These are phyloP conservation scores for Eumerus sabulonum DNA, from an alignment of 2,888 invertebrate genomes.

Conservation along the genomic window DNA sequence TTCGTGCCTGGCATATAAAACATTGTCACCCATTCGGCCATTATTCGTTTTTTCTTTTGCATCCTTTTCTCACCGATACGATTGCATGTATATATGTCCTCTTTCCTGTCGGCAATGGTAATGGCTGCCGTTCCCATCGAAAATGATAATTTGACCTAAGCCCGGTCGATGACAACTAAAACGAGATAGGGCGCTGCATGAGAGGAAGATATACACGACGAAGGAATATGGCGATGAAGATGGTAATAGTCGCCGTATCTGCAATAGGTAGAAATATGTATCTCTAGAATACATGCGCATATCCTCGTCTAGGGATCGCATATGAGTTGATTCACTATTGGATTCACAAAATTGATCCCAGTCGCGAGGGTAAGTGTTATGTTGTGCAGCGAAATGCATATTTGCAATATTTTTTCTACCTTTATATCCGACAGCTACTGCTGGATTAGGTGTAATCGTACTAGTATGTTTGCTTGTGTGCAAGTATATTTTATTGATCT, in stretches of 20 bases:
- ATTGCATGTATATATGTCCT: not conserved
- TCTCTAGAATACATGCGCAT: slow-evolving; percentile 43
- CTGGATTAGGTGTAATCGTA: slow-evolving; percentile 29
- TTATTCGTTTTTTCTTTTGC: slow-evolving; percentile 30
- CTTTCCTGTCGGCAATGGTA: slow-evolving; percentile 31
- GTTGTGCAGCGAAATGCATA: slow-evolving; percentile 45
- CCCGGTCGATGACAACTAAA: slow-evolving; percentile 34
- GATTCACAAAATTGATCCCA: slow-evolving; percentile 54
- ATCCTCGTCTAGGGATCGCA: slow-evolving; percentile 39
- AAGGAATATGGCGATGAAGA: slow-evolving; percentile 57
- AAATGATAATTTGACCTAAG: slow-evolving; percentile 67
- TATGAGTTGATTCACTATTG: slow-evolving; percentile 44
- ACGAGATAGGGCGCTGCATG: slow-evolving; percentile 3
- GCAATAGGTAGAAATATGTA: slow-evolving; percentile 12
- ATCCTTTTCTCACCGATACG: slow-evolving; percentile 37
- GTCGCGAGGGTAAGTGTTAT: not conserved
- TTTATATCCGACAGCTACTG: slow-evolving; percentile 21
- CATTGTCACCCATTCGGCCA: slow-evolving; percentile 50
- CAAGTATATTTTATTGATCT: slow-evolving; percentile 61
- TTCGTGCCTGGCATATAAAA: slow-evolving; percentile 58
- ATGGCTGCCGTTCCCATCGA: slow-evolving; percentile 56
- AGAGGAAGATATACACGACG: slow-evolving; percentile 20
- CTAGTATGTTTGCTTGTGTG: slow-evolving; percentile 30
- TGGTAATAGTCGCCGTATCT: no score
- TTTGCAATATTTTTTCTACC: slow-evolving; percentile 1